Percentiles rank a stretch among this genome's conserved stretches.
Evolutionary conservation across 2,113 vertebrate genomes (phyloP).

Genomic region (Peromyscus maniculatus): DNA sequence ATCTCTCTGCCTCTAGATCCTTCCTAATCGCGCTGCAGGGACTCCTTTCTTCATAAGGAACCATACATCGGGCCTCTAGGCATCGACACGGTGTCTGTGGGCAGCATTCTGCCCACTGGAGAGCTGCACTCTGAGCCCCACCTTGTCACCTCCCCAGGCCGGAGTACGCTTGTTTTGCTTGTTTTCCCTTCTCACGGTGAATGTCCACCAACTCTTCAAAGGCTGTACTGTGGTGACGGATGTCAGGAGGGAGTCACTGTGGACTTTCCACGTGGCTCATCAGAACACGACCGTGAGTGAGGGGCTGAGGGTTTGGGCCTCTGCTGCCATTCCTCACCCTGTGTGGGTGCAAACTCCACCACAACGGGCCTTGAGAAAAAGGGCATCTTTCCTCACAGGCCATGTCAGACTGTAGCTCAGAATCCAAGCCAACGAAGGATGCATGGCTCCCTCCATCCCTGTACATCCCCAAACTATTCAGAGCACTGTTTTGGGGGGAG

Average conservation of each 20-base stretch:
- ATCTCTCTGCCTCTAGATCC: too few species aligned
- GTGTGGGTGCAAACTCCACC: not conserved
- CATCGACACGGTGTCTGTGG: not conserved
- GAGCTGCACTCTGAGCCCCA: fast-evolving
- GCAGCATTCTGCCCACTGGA: fast-evolving
- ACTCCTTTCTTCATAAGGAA: not conserved
- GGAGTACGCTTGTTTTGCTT: not conserved
- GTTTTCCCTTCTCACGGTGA: not conserved
- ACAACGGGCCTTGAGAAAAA: not conserved
- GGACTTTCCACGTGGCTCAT: not conserved
- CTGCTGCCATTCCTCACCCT: constrained; percentile 51
- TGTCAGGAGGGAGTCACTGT: not conserved
- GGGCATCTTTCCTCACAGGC: not conserved
- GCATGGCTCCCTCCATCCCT: fast-evolving
- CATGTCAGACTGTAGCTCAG: constrained; percentile 49
- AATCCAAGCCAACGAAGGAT: constrained; percentile 24
- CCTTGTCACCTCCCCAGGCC: not conserved
- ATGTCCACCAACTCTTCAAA: not conserved
- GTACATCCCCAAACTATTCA: not conserved
- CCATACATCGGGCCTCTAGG: not conserved
- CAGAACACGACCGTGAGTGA: not conserved
- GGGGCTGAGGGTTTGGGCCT: not conserved
- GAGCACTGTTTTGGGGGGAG: fast-evolving
- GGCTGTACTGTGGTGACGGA: not conserved
- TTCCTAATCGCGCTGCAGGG: not conserved